Evolutionary conservation across 2,797 vertebrate genomes (phyloP).

Genomic region (Channa striata): DNA sequence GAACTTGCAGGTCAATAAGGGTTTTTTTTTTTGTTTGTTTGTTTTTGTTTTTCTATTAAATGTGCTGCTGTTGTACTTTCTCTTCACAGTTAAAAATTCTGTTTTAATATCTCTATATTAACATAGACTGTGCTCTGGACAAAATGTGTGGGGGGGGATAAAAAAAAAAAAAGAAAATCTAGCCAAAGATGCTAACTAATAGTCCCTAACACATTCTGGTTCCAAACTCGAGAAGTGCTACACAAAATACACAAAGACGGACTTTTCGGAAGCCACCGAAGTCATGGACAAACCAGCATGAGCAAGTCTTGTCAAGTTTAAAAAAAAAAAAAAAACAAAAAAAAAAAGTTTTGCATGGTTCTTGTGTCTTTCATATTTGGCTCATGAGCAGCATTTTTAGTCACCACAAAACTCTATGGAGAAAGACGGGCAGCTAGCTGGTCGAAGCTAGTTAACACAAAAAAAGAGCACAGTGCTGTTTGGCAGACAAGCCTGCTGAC

Average conservation of each 20-base stretch:
- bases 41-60: slow-evolving; percentile 35
- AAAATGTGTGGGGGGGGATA: neutral
- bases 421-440: slow-evolving; percentile 66
- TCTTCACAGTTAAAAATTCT: slow-evolving; percentile 57
- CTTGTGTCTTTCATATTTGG: slow-evolving; percentile 79
- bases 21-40: slow-evolving; percentile 24
- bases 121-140: slow-evolving; percentile 68
- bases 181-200: slow-evolving; percentile 78
- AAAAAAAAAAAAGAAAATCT: slow-evolving; percentile 33
- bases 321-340: slow-evolving; percentile 40
- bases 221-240: slow-evolving; percentile 59
- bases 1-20: slow-evolving; percentile 47
- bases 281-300: slow-evolving; percentile 84
- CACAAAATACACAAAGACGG: slow-evolving; percentile 56
- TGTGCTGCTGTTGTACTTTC: slow-evolving; percentile 66
- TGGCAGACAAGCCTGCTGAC: slow-evolving; percentile 58
- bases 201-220: slow-evolving; percentile 68
- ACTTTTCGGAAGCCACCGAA: slow-evolving; percentile 69
- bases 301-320: slow-evolving; percentile 73
- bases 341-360: slow-evolving; percentile 80
- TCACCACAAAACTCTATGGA: slow-evolving; percentile 65
- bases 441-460: slow-evolving; percentile 51
- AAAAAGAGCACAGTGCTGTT: slow-evolving; percentile 74
- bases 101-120: slow-evolving; percentile 52
- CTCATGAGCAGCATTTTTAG: slow-evolving; percentile 66